Base-by-base conservation (phyloP, 2,888 invertebrate species). In the Phortica magna region DNA sequence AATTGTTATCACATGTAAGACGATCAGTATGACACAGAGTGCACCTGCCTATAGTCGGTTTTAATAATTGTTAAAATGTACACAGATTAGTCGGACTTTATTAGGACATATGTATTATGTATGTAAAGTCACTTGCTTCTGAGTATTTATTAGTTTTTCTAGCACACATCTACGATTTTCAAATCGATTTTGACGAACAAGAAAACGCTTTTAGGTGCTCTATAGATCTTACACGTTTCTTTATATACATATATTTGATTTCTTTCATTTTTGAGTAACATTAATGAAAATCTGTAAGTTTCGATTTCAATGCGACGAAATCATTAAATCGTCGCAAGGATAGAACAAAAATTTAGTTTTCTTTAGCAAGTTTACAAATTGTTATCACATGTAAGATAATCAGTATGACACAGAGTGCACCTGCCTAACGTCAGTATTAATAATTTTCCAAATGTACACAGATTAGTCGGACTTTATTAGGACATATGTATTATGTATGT, bases 341-440 rank as follows among this genome's bases (percentile, higher is more conserved):
- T 82, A 84, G 82, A 79, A 77, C 76, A 5, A 57, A 31, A 39
- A 12, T 72, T 19, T 2, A 73, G 55, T 68, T 80, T 73, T 39
- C 14, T 79, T 59, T 77, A 73, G 78, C 77, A 80, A 72, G 76
- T 12, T 79, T 57, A 78, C 82, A 77, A 80, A 80, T 80, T 81
- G 82, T 79, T 65, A 76, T 79, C 80, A 81, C 81, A 79, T 82
- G 76, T 81, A 75, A 76, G 17, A 48, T 14, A 17, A 75, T 87
- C 83, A 80, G 78, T 79, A 82, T 83, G 79, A 88, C 83, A 81
- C 84, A 84, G 84, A 84, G 84, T 84, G 83, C 84, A 72, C 82
- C 80, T 84, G 88, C 84, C 75, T 74, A 12, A 10, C 0, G 4
- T 61, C 10, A 61, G 19, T 64, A 10, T 9, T 10, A 5, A 39